Evolutionary conservation across 2,888 invertebrate species (phyloP), one percentile per base, ranked within the genome.

Genomic region (Holacanthella duospinosa): DNA sequence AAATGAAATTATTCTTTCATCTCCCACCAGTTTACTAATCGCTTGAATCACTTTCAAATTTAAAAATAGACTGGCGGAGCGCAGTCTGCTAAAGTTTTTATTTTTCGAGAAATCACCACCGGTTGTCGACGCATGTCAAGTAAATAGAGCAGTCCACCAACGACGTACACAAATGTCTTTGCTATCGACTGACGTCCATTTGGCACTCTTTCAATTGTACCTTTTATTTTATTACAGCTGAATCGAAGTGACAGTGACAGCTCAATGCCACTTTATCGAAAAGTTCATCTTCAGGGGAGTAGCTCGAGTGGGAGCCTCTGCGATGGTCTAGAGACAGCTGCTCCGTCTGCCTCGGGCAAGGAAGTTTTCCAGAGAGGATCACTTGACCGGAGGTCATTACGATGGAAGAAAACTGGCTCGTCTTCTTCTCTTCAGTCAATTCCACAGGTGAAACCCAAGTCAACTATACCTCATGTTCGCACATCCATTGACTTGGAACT

Each of bases 191-290:
- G 36, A 6, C 36, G 9, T 36, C 36, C 36, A 36, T 12, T 16
- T 36, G 36, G 36, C 36, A 36, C 6, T 12, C 6, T 36, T 36
- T 36, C 36, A 36, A 16, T 36, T 36, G 16, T 12, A 12, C 6
- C 6, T 48, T 48, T n/a, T 48, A n/a, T 59, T 65, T 62, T 61
- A 26, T 75, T 76, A 3, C 82, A 91, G 84, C 78, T 96, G 74
- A 96, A 94, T 78, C 86, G 96, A 72, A 95, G 94, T 75, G 95
- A 95, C 79, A 94, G 94, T 66, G 95, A 96, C 78, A 94, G 93
- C 74, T 92, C 93, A 53, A 94, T 95, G 91, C 92, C 92, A 53
- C 83, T 92, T 73, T 89, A 89, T 77, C 80, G 85, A 76, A 82
- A 82, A 62, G 48, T 48, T 21, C 68, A 67, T 26, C 64, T 67